Evolutionary conservation across 2,888 invertebrate genomes (phyloP), one percentile per base, ranked within the genome.

Genomic region (Scelioninae gen. 2): DNA sequence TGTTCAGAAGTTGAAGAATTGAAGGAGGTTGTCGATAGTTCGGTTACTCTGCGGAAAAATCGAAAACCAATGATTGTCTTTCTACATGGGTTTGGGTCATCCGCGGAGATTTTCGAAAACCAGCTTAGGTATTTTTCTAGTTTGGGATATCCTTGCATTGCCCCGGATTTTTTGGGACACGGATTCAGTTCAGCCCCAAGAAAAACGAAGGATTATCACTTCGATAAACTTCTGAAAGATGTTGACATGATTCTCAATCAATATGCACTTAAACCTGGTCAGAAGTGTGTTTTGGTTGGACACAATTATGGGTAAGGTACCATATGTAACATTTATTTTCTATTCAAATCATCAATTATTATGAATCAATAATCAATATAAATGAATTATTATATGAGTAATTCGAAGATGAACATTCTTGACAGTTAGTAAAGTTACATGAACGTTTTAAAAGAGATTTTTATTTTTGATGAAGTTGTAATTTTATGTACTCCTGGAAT

Each of bases 161-260:
- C 91, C 0, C 90, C 91, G 10, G 92, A 92, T 81, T 86, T 92
- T 83, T 84, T 92, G 33, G 92, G 92, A 0, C 92, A 92, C 81
- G 92, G 92, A 0, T 88, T 89, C 79, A 91, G 91, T 79, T 88
- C 89, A 45, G 89, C 90, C 6, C 91, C 92, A 9, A 85, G 87
- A 71, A 86, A 88, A 69, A 80, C 87, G 1, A 85, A 85, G 57
- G 88, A 89, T 41, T 92, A 92, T 80, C 87, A 87, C 25, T 92
- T 92, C 79, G 86, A 87, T 67, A 89, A 89, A 78, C 86, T 92
- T 43, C 83, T 90, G 64, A 86, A 87, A 68, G 91, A 92, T 80
- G 82, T 90, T 4, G 86, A 90, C 18, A 86, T 87, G 43, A 85
- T 92, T 55, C 90, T 92, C 81, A 90, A 91, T 79, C 88, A 89